Evolutionary conservation across 2,888 invertebrate genomes (phyloP), one percentile per base, ranked within the genome.

Genomic region (Ditula angustiorana): DNA sequence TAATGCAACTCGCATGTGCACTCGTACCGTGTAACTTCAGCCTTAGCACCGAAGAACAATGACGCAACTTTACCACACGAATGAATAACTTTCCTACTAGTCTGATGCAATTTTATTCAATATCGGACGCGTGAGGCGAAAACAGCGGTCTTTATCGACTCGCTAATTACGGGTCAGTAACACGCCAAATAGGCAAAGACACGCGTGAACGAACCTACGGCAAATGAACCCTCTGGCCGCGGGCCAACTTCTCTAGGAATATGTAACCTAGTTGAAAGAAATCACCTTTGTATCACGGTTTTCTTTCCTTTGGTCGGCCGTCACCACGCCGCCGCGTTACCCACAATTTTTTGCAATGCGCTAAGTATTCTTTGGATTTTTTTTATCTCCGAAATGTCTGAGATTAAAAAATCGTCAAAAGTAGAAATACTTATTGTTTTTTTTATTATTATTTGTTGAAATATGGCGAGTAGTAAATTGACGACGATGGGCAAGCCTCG

Each of bases 221-320:
- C 71, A 74, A 71, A 69, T 72, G 74, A 77, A 77, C 75, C 68
- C 71, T 69, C 71, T 77, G 76, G 78, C 74, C 28, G 5, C 23
- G 35, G 61, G 74, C 79, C 77, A 80, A 71, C 47, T 61, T 67
- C 62, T 66, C 65, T 71, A 71, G 64, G 50, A 57, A 67, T 68
- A 69, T 67, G 69, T 69, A 61, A 16, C 30, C 44, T 60, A 52
- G 52, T 52, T 33, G 52, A 52, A 41, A 41, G n/a, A n/a, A 41
- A 41, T 41, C 19, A 41, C 41, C 41, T 41, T 28, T 41, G 23
- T 60, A 41, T 46, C 30, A 11, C 24, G 5, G n/a, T 13, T 0
- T 13, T 35, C 41, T 58, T 21, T 50, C 26, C 33, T 33, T 58
- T n/a, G n/a, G n/a, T n/a, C n/a, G n/a, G n/a, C n/a, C n/a, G n/a